A percentile compares a stretch with the other conserved stretches of the same genome.
Conservation (phyloP, 1,140 invertebrate species). For the Scaptomyza hsui region DNA sequence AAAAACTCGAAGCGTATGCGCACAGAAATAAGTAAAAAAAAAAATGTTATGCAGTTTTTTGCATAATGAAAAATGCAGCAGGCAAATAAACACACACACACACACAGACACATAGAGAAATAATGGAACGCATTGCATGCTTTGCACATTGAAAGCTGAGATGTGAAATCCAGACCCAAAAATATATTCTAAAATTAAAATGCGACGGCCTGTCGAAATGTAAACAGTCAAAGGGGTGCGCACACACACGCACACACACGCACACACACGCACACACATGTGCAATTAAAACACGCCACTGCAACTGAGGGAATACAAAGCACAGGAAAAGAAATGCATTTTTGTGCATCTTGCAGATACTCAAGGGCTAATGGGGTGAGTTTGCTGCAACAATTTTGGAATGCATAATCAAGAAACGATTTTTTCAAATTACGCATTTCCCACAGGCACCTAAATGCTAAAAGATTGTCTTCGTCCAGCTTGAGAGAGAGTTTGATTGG, state of each 20-base stretch:
- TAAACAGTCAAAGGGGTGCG: conserved; percentile 80
- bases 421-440: conserved; percentile 72
- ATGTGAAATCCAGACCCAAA: conserved; percentile 79
- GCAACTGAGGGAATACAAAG: conserved; percentile 38
- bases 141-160: conserved; percentile 72
- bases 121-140: conserved; percentile 71
- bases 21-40: conserved; percentile 45
- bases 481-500: conserved; percentile 49
- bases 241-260: conserved; percentile 29
- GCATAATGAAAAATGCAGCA: conserved; percentile 82
- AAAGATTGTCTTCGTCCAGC: conserved; percentile 8
- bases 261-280: conserved; percentile 14
- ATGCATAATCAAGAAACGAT: conserved; percentile 53
- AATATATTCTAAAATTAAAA: conserved; percentile 83
- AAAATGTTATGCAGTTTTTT: conserved; percentile 78
- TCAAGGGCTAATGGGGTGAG: conserved; percentile 30
- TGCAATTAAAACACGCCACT: conserved; percentile 55
- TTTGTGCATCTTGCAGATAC: conserved; percentile 78
- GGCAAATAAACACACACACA: conserved; percentile 51
- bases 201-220: conserved; percentile 76
- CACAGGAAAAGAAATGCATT: conserved; percentile 72
- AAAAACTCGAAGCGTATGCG: conserved; percentile 65
- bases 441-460: conserved; percentile 33
- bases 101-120: conserved; percentile 16
- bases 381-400: conserved; percentile 24